These are phyloP conservation scores for Coracias cyanogaster DNA, from an alignment of 2,797 vertebrate species.

Conservation along the genomic window DNA sequence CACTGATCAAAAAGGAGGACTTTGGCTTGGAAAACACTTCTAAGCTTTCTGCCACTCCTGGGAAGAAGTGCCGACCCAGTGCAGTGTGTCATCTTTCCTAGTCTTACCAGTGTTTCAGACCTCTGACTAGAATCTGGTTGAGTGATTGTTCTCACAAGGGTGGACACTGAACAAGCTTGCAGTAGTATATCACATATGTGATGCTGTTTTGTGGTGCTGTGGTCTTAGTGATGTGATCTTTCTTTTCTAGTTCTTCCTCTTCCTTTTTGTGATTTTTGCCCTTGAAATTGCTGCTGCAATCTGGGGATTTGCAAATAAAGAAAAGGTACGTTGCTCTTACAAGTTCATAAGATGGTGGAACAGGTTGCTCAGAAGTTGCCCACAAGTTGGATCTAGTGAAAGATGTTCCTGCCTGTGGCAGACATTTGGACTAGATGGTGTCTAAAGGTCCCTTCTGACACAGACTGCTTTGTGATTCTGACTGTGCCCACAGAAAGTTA, in stretches of 20 bases:
- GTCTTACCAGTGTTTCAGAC: background rate
- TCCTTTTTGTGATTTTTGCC: constrained; percentile 94
- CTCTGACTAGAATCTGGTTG: background rate
- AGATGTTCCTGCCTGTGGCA: background rate
- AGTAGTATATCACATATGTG: background rate
- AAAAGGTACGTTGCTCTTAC: constrained; percentile 81
- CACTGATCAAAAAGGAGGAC: constrained; percentile 22
- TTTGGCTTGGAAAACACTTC: background rate
- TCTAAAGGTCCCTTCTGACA: background rate
- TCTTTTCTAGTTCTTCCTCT: constrained; percentile 90
- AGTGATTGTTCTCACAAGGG: background rate
- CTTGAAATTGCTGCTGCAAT: constrained; percentile 92
- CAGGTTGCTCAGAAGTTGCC: background rate
- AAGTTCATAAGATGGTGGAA: background rate
- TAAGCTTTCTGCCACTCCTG: background rate
- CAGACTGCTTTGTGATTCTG: background rate
- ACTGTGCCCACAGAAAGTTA: background rate
- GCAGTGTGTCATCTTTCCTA: background rate
- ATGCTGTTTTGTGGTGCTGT: background rate
- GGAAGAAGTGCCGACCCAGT: background rate
- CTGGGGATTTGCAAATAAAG: constrained; percentile 96
- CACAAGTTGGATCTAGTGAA: background rate
- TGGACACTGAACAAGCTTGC: background rate
- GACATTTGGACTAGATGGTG: accelerated
- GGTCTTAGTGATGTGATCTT: background rate